These are phyloP conservation scores for Caenorhabditis sp. DNA, from an alignment of 2,888 invertebrate species.

Conservation along the genomic window DNA sequence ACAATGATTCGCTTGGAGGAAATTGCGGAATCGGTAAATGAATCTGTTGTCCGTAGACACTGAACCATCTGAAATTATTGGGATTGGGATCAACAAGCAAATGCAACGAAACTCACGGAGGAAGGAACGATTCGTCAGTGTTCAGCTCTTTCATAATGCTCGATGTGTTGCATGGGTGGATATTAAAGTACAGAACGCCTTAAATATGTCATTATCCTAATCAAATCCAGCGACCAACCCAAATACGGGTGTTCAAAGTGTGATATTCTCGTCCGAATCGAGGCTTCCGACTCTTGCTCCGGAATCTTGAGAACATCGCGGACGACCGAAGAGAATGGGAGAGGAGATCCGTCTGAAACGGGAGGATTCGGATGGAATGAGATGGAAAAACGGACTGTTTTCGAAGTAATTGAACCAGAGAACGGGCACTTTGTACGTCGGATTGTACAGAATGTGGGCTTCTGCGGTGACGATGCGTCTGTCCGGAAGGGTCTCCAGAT, in stretches of 20 bases:
- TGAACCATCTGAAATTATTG: constrained; percentile 63
- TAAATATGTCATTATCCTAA: too few species aligned
- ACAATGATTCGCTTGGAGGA: not conserved
- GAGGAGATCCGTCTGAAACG: constrained; percentile 39
- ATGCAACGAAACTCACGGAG: constrained; percentile 10
- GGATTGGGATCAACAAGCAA: not conserved
- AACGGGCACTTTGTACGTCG: constrained; percentile 67
- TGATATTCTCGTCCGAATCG: constrained; percentile 24
- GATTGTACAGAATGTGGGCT: constrained; percentile 65
- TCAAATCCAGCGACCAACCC: too few species aligned
- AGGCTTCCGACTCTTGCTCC: constrained; percentile 8
- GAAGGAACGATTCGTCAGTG: constrained; percentile 29
- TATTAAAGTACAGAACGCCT: constrained; percentile 75
- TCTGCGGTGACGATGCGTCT: constrained; percentile 18
- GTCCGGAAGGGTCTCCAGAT: constrained; percentile 15
- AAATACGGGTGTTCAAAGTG: constrained; percentile 44
- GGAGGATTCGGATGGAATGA: not conserved
- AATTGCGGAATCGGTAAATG: constrained; percentile 50
- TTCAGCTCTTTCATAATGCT: constrained; percentile 65
- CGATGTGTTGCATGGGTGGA: constrained; percentile 74
- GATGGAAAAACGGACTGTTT: constrained; percentile 50
- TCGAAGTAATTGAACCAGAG: constrained; percentile 74
- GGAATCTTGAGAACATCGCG: constrained; percentile 26
- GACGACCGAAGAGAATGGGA: constrained; percentile 19
- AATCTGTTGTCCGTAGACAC: constrained; percentile 63